Percentiles rank a stretch among this genome's conserved stretches.
Evolutionary conservation across 2,113 vertebrate genomes (phyloP).

Genomic region (Trichomycterus rosablanca): DNA sequence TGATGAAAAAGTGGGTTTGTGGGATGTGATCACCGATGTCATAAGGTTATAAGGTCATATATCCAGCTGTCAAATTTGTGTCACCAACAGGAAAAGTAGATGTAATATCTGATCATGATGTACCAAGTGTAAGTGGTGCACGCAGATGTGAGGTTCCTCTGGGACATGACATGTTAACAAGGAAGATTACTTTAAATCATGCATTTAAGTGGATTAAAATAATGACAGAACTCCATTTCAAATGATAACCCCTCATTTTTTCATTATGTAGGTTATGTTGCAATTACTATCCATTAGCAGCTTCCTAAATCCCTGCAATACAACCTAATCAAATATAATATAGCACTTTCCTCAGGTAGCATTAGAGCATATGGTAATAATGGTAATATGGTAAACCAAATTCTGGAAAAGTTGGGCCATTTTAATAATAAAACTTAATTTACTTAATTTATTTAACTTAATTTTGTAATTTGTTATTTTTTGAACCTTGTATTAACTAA

Average conservation of each 20-base stretch:
- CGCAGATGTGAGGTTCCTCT: slow-evolving; percentile 18
- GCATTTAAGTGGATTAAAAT: slow-evolving; percentile 22
- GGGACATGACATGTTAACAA: slow-evolving; percentile 23
- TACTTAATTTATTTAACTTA: too few species aligned
- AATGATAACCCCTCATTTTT: too few species aligned
- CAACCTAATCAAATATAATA: slow-evolving; percentile 13
- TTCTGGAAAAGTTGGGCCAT: too few species aligned
- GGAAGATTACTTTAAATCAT: slow-evolving; percentile 29
- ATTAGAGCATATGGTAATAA: not conserved
- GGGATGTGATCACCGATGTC: slow-evolving; percentile 26
- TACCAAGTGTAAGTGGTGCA: not conserved
- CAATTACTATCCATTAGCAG: too few species aligned
- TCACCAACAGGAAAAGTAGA: slow-evolving; percentile 7
- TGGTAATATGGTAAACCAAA: too few species aligned
- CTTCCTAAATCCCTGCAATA: slow-evolving; percentile 23
- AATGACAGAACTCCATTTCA: too few species aligned
- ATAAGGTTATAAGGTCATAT: slow-evolving; percentile 1
- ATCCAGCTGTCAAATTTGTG: slow-evolving; percentile 12
- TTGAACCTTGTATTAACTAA: too few species aligned
- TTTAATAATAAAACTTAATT: too few species aligned
- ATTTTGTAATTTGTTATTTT: too few species aligned
- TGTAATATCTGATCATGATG: slow-evolving; percentile 1
- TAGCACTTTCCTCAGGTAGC: not conserved
- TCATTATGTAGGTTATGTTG: too few species aligned
- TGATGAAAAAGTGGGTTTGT: slow-evolving; percentile 25